Percentiles rank a stretch among this genome's conserved stretches.
Conservation (phyloP, 2,888 invertebrate species). For the Lasiommata megera region DNA sequence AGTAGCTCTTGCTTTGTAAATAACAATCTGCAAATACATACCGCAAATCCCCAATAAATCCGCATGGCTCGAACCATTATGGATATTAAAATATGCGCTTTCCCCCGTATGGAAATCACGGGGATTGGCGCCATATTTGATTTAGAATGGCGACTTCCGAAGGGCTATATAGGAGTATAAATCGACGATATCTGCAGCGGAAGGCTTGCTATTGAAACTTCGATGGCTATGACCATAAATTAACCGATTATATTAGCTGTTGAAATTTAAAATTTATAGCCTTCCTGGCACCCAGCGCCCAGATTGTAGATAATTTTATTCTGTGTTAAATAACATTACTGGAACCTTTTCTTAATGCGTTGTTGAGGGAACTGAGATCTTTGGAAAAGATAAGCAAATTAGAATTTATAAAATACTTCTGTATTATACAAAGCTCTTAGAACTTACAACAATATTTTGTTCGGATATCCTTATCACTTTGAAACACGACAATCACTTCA, state of each 20-base stretch:
- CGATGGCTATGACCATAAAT: slow-evolving; percentile 58
- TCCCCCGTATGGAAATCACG: slow-evolving; percentile 50
- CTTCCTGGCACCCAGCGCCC: slow-evolving; percentile 6
- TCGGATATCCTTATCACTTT: neutral
- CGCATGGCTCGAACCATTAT: slow-evolving; percentile 49
- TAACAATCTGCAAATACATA: slow-evolving; percentile 19
- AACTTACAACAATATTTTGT: neutral
- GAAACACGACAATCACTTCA: neutral
- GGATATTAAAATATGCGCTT: slow-evolving; percentile 66
- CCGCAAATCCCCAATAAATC: slow-evolving; percentile 40
- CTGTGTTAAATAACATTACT: neutral
- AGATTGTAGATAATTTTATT: slow-evolving; percentile 11
- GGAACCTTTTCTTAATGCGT: neutral
- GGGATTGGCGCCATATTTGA: slow-evolving; percentile 68
- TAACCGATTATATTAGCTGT: slow-evolving; percentile 29
- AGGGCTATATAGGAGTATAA: slow-evolving; percentile 55
- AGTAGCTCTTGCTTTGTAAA: slow-evolving; percentile 12
- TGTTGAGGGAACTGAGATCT: neutral
- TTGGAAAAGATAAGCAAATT: too few species aligned
- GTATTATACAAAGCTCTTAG: neutral
- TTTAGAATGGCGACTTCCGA: slow-evolving; percentile 76
- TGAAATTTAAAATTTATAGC: slow-evolving; percentile 23
- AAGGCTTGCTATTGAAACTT: slow-evolving; percentile 54
- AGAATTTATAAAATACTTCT: neutral
- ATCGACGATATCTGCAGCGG: slow-evolving; percentile 59